phyloP scores from a whole-genome alignment of 2,888 invertebrate species.

The Yponomeuta malinellus region DNA sequence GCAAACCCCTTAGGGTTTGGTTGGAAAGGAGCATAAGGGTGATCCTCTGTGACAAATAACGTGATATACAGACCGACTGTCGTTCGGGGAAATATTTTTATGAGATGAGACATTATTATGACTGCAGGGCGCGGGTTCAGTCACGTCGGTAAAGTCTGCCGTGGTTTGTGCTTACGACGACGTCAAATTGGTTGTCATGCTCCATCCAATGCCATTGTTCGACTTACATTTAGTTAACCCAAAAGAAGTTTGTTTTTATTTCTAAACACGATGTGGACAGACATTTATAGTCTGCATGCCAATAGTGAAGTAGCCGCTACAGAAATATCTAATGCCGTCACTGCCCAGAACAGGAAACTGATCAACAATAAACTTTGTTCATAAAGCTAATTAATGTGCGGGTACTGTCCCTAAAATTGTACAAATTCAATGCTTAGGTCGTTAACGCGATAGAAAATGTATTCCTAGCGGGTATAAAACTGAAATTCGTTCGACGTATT shows the following conservation, averaged over 20 bases:
- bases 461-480: conserved; percentile 71
- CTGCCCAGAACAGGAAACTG: conserved; percentile 59
- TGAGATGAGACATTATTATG: conserved; percentile 77
- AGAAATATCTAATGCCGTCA: background rate
- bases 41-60: conserved; percentile 76
- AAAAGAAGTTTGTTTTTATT: background rate
- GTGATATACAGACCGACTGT: conserved; percentile 74
- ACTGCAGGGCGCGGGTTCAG: conserved; percentile 69
- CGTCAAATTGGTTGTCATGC: conserved; percentile 10
- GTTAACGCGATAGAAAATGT: conserved; percentile 73
- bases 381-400: conserved; percentile 72
- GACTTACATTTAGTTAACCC: background rate
- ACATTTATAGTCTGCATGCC: background rate
- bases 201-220: background rate
- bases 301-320: background rate
- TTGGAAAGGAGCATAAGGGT: conserved; percentile 76
- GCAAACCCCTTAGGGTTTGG: conserved; percentile 74
- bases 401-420: conserved; percentile 70
- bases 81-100: conserved; percentile 74
- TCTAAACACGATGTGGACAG: background rate
- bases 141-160: conserved; percentile 41
- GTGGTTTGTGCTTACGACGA: conserved; percentile 60
- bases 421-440: conserved; percentile 74
- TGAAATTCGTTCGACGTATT: conserved; percentile 75
- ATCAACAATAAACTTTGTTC: conserved; percentile 65